Evolutionary conservation across 2,797 vertebrate species (phyloP).

Genomic region (Buceros bicornis): DNA sequence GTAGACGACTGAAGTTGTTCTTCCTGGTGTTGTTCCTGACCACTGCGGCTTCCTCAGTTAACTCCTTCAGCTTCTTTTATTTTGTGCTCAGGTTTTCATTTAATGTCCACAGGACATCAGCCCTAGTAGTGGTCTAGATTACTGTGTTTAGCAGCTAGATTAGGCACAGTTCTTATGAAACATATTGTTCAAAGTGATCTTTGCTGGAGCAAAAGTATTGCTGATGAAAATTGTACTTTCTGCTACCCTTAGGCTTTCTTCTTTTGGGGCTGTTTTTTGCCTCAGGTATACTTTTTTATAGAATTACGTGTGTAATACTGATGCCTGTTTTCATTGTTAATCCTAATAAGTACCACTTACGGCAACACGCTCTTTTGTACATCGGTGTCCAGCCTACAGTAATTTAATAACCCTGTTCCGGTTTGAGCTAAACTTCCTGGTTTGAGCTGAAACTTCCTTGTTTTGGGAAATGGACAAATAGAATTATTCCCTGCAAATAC

Average conservation of each 20-base stretch:
- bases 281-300: not conserved
- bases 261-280: not conserved
- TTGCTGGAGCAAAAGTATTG: not conserved
- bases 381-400: not conserved
- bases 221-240: not conserved
- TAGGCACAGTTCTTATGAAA: not conserved
- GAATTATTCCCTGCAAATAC: too few species aligned
- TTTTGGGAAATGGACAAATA: too few species aligned
- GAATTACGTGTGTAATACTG: not conserved
- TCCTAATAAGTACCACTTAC: not conserved
- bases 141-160: not conserved
- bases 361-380: not conserved
- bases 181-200: not conserved
- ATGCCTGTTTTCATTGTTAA: not conserved
- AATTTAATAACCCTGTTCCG: not conserved
- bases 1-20: not conserved
- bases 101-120: not conserved
- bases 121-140: not conserved
- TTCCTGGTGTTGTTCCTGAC: not conserved
- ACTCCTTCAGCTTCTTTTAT: not conserved
- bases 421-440: too few species aligned
- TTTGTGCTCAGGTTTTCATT: not conserved
- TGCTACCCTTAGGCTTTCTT: not conserved
- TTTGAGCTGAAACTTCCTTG: too few species aligned
- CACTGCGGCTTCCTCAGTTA: not conserved